These are phyloP conservation scores for Chelon auratus DNA, from an alignment of 2,797 vertebrate species.

Conservation along the genomic window DNA sequence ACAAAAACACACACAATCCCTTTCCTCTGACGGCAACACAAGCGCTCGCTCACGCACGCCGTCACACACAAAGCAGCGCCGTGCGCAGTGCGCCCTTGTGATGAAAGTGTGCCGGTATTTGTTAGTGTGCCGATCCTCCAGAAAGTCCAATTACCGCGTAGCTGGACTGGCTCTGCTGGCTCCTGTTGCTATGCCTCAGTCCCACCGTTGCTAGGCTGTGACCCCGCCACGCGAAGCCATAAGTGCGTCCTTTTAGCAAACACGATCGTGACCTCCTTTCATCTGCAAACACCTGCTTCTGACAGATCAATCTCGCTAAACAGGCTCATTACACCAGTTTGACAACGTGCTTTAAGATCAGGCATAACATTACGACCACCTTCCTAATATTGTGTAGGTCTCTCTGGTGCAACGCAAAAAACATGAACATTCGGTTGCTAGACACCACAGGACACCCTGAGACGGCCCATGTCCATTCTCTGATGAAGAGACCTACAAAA, in stretches of 20 bases:
- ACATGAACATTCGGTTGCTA: too few species aligned
- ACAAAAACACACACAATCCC: constrained; percentile 7
- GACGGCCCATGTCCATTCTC: too few species aligned
- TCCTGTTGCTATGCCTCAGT: constrained; percentile 71
- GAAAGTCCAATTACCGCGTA: constrained; percentile 58
- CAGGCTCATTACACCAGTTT: too few species aligned
- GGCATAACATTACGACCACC: too few species aligned
- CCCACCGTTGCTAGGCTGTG: constrained; percentile 70
- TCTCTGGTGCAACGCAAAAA: too few species aligned
- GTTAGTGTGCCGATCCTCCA: constrained; percentile 6
- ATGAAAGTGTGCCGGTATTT: constrained; percentile 32
- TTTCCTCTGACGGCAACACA: constrained; percentile 14
- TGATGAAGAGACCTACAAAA: too few species aligned
- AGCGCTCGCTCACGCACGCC: constrained; percentile 1
- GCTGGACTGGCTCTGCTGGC: constrained; percentile 38
- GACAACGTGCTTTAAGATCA: too few species aligned
- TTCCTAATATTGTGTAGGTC: too few species aligned
- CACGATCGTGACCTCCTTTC: constrained; percentile 4
- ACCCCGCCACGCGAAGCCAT: constrained; percentile 32
- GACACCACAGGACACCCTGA: too few species aligned
- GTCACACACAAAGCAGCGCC: not conserved
- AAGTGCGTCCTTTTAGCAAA: constrained; percentile 24
- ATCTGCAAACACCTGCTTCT: not conserved
- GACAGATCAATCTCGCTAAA: not conserved
- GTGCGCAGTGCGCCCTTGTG: not conserved